Evolutionary conservation across 2,888 invertebrate genomes (phyloP).

Genomic region (Oxycera nigricornis): DNA sequence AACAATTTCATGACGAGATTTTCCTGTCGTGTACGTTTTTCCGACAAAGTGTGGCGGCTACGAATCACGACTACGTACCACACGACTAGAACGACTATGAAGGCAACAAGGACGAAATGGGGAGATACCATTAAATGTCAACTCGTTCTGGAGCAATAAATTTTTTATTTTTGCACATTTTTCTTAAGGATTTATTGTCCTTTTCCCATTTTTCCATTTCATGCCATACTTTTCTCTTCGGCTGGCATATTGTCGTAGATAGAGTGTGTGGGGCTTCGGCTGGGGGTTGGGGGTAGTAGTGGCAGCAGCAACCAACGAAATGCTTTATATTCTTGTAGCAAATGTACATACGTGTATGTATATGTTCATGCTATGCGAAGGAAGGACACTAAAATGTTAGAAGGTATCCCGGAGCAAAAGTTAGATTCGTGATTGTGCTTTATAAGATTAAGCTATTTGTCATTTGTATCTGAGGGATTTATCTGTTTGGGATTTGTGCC

Average conservation of each 20-base stretch:
- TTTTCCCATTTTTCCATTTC: slow-evolving; percentile 37
- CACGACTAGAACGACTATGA: background rate
- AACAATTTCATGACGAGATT: slow-evolving; percentile 22
- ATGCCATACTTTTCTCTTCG: slow-evolving; percentile 10
- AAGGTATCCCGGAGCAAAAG: slow-evolving; percentile 5
- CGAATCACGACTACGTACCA: background rate
- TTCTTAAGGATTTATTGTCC: slow-evolving; percentile 42
- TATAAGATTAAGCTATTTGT: slow-evolving; percentile 43
- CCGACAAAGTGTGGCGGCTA: background rate
- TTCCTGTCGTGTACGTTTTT: slow-evolving; percentile 34
- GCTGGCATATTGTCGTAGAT: too few relatives aligned
- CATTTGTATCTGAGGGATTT: slow-evolving; percentile 43
- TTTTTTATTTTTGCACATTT: slow-evolving; percentile 42
- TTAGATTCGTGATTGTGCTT: slow-evolving; percentile 37
- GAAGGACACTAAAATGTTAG: slow-evolving; percentile 1
- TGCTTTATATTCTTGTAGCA: slow-evolving; percentile 14
- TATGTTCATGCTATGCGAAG: background rate
- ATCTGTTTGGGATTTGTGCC: slow-evolving; percentile 42
- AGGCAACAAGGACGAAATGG: background rate
- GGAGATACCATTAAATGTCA: slow-evolving; percentile 41
- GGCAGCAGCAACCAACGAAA: too few relatives aligned
- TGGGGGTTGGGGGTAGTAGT: background rate
- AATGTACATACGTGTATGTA: background rate
- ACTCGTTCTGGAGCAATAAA: slow-evolving; percentile 41
- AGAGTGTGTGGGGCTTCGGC: too few relatives aligned